A percentile compares a stretch with the other conserved stretches of the same genome.
Conservation (phyloP, 2,113 vertebrate species). For the Pitta sordida region DNA sequence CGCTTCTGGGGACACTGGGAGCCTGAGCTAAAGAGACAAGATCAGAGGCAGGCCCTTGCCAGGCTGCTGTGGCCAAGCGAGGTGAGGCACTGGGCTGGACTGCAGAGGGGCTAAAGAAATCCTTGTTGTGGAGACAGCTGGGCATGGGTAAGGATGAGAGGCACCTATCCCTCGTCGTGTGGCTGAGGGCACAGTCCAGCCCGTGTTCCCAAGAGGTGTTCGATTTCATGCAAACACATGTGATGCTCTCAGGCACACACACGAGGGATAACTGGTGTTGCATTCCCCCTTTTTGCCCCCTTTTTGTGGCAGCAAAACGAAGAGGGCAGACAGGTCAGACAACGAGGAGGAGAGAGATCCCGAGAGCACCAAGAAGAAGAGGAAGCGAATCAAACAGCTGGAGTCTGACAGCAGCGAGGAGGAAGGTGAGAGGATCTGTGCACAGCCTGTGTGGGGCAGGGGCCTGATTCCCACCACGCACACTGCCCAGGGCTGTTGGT, state of each 20-base stretch:
- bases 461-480: not conserved
- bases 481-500: not conserved
- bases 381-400: constrained; percentile 84
- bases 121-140: not conserved
- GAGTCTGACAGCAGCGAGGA: constrained; percentile 90
- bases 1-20: constrained; percentile 64
- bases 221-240: fast-evolving
- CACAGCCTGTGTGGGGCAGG: not conserved
- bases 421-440: constrained; percentile 74
- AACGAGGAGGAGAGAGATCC: constrained; percentile 81
- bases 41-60: not conserved
- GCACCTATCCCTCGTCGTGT: not conserved
- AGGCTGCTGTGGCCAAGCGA: constrained; percentile 38
- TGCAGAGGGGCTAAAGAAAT: constrained; percentile 39
- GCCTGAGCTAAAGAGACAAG: constrained; percentile 52
- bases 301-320: constrained; percentile 71
- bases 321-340: constrained; percentile 74
- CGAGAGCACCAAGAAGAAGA: constrained; percentile 79
- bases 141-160: not conserved
- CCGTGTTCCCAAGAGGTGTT: not conserved
- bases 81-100: not conserved
- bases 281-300: not conserved
- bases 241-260: not conserved
- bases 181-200: not conserved
- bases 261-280: fast-evolving